Evolutionary conservation across 2,888 invertebrate species (phyloP), one percentile per base, ranked within the genome.

Genomic region (Limnephilus auricula): DNA sequence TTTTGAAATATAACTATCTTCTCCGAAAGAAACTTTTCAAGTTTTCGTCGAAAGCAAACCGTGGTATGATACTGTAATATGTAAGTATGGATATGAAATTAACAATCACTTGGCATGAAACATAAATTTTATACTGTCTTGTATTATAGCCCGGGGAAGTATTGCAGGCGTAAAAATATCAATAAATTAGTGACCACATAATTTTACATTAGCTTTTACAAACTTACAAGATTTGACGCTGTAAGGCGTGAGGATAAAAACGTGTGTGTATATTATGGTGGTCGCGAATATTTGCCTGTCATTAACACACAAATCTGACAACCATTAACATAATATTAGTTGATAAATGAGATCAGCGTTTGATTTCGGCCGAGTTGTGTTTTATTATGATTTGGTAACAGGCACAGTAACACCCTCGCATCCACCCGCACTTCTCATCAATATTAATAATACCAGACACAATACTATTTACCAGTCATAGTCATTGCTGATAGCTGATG

Each of bases 401-500:
- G 18, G 50, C 50, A 65, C 50, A 65, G 25, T 34, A 37, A 84
- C 84, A 84, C 84, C 84, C 34, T 84, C 34, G 34, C 34, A 34
- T 25, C 31, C 84, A 34, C 84, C 84, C 84, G 84, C 30, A 37
- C 50, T 65, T 25, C 50, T 65, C 50, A 65, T 65, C 25, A 65
- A 65, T 15, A 65, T 65, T 65, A 25, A 65, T 65, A 25, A 65
- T 65, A 25, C 50, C 50, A 65, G 50, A 65, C 50, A 65, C 50
- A 13, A 65, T 65, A 65, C 50, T 4, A 65, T 18, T 65, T 65
- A 25, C 18, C 50, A 25, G 13, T 65, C 50, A 65, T 65, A 65
- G 18, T 65, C 50, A 65, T 65, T 25, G 50, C 50, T 65, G 50
- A 50, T 18, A 18, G 50, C 50, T 25, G 25, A 0, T 65, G 25